Conservation (phyloP, 64 coral and sea anemone genomes). For the Anthopleura sola region DNA sequence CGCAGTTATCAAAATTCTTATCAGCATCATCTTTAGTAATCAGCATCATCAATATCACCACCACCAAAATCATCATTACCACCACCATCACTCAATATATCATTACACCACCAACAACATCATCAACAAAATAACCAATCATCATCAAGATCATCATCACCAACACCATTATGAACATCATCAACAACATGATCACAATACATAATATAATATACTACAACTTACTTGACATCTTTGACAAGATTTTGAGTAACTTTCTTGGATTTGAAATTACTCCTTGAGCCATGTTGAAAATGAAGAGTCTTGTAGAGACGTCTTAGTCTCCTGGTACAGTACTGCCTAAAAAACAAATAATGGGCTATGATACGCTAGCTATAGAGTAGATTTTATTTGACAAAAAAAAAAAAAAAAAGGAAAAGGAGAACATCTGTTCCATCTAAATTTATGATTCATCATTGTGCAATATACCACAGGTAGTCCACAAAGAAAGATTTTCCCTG, state of each 20-base stretch:
- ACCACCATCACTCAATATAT: neutral
- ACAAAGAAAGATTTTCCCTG: no score
- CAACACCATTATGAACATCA: neutral
- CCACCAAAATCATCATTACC: neutral
- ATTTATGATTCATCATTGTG: no score
- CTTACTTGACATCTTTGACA: constrained; percentile 94
- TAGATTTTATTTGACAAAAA: no score
- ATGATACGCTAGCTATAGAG: no score
- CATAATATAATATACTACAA: neutral
- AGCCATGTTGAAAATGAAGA: constrained; percentile 91
- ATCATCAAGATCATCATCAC: neutral
- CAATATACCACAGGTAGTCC: no score
- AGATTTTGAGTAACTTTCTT: constrained; percentile 90
- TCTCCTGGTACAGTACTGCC: constrained; percentile 92
- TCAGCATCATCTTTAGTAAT: neutral
- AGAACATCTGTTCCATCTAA: no score
- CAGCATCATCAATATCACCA: neutral
- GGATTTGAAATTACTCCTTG: constrained; percentile 73
- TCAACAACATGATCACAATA: neutral
- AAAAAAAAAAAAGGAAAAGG: no score
- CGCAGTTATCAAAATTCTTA: neutral
- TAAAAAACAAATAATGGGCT: neutral
- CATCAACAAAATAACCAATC: neutral
- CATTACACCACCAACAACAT: neutral
- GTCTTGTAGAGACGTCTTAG: constrained; percentile 92